Conservation (phyloP, 37 sponge, comb jelly and placozoan genomes). For the Bolinopsis microptera region DNA sequence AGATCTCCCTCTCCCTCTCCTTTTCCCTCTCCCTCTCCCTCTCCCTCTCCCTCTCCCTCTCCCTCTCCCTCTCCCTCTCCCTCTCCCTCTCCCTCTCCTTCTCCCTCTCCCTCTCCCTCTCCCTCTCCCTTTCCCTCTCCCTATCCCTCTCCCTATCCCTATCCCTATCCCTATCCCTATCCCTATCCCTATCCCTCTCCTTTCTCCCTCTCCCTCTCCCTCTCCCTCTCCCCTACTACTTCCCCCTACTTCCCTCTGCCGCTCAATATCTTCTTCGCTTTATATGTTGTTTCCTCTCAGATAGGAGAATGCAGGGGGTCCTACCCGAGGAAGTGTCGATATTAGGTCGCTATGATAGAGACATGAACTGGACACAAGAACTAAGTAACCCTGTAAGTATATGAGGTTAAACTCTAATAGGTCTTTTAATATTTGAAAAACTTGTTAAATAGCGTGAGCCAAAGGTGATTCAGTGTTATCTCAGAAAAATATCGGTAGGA, state of each 20-base stretch:
- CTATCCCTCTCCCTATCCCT: not conserved
- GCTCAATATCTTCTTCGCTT: not conserved
- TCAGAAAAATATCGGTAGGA: no score
- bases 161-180: not conserved
- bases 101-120: not conserved
- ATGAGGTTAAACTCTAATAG: no score
- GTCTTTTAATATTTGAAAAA: no score
- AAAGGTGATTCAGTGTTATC: no score
- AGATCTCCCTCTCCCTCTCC: no score
- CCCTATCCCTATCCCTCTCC: not conserved
- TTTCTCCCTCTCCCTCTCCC: not conserved
- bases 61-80: no score
- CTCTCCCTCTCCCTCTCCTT: not conserved
- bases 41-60: no score
- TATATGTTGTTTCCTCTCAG: no score
- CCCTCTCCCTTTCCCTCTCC: not conserved
- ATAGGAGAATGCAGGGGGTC: not conserved
- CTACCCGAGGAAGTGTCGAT: not conserved
- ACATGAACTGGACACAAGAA: slow-evolving; percentile 43
- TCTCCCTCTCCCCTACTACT: no score
- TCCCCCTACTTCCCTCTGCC: not conserved
- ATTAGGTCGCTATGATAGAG: not conserved
- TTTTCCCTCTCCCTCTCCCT: no score
- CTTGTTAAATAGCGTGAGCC: no score
- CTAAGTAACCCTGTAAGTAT: not conserved